Conservation (phyloP, 2,797 vertebrate genomes). For the Arvicola amphibius region DNA sequence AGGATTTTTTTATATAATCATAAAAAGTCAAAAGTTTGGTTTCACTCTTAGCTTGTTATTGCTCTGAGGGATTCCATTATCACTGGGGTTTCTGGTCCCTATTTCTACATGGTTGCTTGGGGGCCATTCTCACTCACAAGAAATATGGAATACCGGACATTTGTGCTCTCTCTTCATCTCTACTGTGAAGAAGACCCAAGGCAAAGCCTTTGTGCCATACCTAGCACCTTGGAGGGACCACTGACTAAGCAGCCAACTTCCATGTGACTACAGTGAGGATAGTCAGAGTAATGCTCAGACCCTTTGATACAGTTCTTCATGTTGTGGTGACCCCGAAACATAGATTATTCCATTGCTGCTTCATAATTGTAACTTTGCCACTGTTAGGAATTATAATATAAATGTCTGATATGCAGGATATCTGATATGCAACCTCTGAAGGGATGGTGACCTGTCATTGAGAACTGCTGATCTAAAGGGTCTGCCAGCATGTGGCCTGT, state of each 20-base stretch:
- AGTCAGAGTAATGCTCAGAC: neutral
- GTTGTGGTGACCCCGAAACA: neutral
- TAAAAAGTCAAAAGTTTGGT: neutral
- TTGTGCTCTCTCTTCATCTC: neutral
- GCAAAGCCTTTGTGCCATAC: neutral
- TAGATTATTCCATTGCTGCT: neutral
- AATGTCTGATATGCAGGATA: neutral
- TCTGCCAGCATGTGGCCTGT: neutral
- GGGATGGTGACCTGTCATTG: no score
- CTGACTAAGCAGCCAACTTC: neutral
- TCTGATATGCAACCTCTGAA: neutral
- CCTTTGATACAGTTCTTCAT: neutral
- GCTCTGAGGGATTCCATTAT: neutral
- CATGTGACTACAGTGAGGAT: neutral
- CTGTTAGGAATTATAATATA: neutral
- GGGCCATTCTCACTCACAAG: neutral
- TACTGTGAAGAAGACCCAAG: neutral
- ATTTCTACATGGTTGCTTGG: neutral
- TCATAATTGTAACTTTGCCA: neutral
- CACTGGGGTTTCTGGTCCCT: neutral
- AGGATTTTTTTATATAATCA: slow-evolving; percentile 1
- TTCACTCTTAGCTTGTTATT: neutral
- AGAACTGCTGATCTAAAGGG: neutral
- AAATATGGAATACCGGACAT: neutral
- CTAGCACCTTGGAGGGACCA: neutral